A percentile compares a stretch with the other conserved stretches of the same genome.
Evolutionary conservation across 2,888 invertebrate species (phyloP).

Genomic region (Megaustenia siamemsis): DNA sequence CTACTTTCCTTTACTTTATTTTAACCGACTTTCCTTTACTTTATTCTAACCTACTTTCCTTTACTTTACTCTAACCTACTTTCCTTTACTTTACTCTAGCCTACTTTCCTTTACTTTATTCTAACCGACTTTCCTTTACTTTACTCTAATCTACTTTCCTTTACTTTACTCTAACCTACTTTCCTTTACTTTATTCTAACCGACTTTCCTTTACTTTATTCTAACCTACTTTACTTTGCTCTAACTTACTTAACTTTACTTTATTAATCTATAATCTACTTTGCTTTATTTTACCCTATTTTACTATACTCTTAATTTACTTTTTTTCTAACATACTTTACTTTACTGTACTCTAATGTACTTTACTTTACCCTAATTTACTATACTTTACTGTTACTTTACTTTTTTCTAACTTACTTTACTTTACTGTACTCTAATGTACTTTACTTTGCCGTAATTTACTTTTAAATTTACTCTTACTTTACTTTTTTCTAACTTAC

Average conservation of each 20-base stretch:
- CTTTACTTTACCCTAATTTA: too few relatives aligned
- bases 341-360: too few relatives aligned
- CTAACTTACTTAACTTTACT: not conserved
- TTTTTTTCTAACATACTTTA: too few relatives aligned
- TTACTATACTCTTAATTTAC: too few relatives aligned
- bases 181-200: not conserved
- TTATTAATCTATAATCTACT: not conserved
- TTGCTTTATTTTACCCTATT: not conserved
- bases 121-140: not conserved
- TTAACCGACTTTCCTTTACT: not conserved
- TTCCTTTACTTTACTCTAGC: not conserved
- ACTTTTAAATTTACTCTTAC: too few relatives aligned
- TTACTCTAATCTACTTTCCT: not conserved
- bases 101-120: not conserved
- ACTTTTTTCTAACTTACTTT: too few relatives aligned
- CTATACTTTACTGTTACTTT: too few relatives aligned
- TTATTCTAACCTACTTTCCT: conserved; percentile 24
- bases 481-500: too few relatives aligned
- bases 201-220: conserved; percentile 33
- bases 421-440: too few relatives aligned
- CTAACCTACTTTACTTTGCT: not conserved
- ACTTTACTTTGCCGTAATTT: too few relatives aligned
- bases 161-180: not conserved
- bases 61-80: conserved; percentile 30
- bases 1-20: not conserved